phyloP scores from a whole-genome alignment of 2,113 vertebrate species.

The Rhodinocichla rosea region DNA sequence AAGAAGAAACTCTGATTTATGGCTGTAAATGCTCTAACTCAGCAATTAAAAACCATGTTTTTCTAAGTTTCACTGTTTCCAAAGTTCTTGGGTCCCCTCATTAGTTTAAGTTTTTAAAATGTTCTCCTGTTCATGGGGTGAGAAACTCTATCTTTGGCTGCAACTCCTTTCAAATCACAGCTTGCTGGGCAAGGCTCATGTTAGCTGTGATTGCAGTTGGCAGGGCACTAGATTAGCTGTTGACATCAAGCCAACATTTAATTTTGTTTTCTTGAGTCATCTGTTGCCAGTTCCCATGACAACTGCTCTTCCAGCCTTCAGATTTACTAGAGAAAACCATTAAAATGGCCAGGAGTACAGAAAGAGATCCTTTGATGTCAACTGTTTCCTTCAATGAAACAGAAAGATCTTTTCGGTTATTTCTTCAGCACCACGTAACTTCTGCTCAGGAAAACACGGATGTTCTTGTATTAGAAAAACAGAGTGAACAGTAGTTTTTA shows the following conservation, averaged over 20 bases:
- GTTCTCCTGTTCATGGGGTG: constrained; percentile 16
- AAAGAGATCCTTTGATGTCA: constrained; percentile 15
- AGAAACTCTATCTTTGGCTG: constrained; percentile 60
- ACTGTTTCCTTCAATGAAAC: constrained; percentile 43
- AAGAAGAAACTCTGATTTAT: not conserved
- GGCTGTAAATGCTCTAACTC: not conserved
- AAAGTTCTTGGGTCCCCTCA: not conserved
- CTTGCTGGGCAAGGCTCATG: constrained; percentile 52
- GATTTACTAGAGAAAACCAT: constrained; percentile 47
- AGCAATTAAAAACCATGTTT: not conserved
- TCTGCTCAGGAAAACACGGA: not conserved
- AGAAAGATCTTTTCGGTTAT: not conserved
- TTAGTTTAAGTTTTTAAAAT: constrained; percentile 30
- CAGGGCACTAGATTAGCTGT: constrained; percentile 60
- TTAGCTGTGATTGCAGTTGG: constrained; percentile 63
- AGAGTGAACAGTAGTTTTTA: not conserved
- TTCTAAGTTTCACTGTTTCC: not conserved
- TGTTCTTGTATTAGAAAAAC: not conserved
- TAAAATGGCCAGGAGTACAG: constrained; percentile 30
- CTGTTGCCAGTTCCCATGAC: constrained; percentile 64
- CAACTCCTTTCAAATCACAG: constrained; percentile 48
- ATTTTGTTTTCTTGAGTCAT: constrained; percentile 67
- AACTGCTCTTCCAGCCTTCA: constrained; percentile 51
- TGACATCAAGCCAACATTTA: constrained; percentile 66
- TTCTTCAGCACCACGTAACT: not conserved